These are phyloP conservation scores for Melanotus villosus DNA, from an alignment of 2,888 invertebrate species.

Conservation along the genomic window DNA sequence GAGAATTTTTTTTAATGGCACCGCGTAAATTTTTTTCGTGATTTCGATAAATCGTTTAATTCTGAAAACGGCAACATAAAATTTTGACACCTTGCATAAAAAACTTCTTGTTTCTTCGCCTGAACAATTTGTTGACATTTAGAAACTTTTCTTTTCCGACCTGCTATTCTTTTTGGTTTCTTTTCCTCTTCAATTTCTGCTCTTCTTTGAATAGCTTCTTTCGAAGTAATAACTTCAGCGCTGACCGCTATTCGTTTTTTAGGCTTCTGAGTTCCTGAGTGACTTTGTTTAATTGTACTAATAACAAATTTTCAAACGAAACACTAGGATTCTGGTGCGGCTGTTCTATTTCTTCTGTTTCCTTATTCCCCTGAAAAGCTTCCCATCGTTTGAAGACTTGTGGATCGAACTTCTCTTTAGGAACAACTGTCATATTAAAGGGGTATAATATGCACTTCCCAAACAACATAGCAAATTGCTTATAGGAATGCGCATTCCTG, in stretches of 20 bases:
- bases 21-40: too few relatives aligned
- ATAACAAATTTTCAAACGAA: neutral
- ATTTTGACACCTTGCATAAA: too few relatives aligned
- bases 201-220: constrained; percentile 5
- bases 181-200: constrained; percentile 5
- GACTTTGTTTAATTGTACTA: constrained; percentile 2
- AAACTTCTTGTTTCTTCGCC: constrained; percentile 6
- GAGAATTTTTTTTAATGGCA: too few relatives aligned
- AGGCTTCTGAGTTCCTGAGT: neutral
- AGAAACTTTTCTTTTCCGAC: neutral
- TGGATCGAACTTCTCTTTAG: constrained; percentile 1
- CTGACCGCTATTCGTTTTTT: neutral
- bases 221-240: constrained; percentile 1
- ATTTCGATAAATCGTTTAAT: too few relatives aligned
- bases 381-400: neutral
- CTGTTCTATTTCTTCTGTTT: neutral
- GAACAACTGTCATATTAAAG: constrained; percentile 2
- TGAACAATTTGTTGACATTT: neutral
- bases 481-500: neutral
- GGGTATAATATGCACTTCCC: neutral
- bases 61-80: too few relatives aligned
- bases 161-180: neutral
- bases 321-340: neutral
- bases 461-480: neutral
- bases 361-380: neutral